Evolutionary conservation across 2,888 invertebrate species (phyloP).

Genomic region (Lysandra coridon): DNA sequence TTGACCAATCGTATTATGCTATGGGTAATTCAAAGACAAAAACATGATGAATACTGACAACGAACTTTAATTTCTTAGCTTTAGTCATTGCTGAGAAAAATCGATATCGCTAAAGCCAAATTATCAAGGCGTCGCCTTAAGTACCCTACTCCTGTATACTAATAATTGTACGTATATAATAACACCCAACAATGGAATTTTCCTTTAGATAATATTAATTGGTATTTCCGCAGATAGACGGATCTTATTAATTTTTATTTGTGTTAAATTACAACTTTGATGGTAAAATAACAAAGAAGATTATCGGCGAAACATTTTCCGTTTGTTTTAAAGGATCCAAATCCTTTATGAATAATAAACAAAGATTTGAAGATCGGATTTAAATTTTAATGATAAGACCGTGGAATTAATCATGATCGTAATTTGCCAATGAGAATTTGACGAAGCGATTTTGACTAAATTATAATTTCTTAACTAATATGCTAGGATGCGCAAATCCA

Average conservation of each 20-base stretch:
- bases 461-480: background rate
- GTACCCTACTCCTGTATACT: too few relatives aligned
- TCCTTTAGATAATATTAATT: background rate
- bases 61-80: too few relatives aligned
- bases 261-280: background rate
- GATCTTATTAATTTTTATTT: slow-evolving; percentile 13
- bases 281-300: slow-evolving; percentile 17
- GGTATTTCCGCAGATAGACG: background rate
- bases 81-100: too few relatives aligned
- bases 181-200: too few relatives aligned
- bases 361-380: slow-evolving; percentile 15
- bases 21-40: too few relatives aligned
- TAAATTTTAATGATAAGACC: slow-evolving; percentile 16
- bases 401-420: slow-evolving; percentile 6
- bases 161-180: too few relatives aligned
- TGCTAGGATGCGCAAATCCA: background rate
- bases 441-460: background rate
- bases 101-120: too few relatives aligned
- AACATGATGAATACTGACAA: too few relatives aligned
- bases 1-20: too few relatives aligned
- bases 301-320: slow-evolving; percentile 16
- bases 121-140: too few relatives aligned
- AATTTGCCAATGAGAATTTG: background rate
- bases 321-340: slow-evolving; percentile 8
- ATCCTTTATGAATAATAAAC: slow-evolving; percentile 20